phyloP scores from a whole-genome alignment of 1,140 invertebrate genomes.

The Musca vetustissima region DNA sequence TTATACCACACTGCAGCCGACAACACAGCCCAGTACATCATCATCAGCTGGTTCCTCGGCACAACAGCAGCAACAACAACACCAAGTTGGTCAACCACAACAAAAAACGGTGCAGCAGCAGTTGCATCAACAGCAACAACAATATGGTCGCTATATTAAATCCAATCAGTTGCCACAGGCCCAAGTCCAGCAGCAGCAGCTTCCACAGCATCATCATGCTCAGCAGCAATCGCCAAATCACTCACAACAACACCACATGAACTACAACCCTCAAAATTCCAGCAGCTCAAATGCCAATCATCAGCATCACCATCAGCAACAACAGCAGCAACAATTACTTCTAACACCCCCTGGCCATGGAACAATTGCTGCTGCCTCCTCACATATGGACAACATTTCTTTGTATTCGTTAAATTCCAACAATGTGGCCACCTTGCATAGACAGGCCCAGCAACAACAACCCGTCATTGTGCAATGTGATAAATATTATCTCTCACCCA shows the following conservation, averaged over 20 bases:
- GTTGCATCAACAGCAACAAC: slow-evolving; percentile 26
- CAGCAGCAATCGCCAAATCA: slow-evolving; percentile 8
- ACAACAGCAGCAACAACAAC: slow-evolving; percentile 40
- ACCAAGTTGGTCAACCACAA: slow-evolving; percentile 33
- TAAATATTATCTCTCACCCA: slow-evolving; percentile 51
- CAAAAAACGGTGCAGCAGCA: slow-evolving; percentile 33
- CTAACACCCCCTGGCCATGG: neutral
- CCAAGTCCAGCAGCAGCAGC: neutral
- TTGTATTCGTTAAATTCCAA: slow-evolving; percentile 52
- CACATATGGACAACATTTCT: slow-evolving; percentile 38
- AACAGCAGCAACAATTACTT: slow-evolving; percentile 7
- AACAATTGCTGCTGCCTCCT: too few species aligned
- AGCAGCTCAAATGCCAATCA: neutral
- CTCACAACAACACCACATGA: too few species aligned
- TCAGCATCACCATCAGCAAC: too few species aligned
- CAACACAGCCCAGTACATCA: slow-evolving; percentile 31
- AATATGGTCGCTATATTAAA: slow-evolving; percentile 19
- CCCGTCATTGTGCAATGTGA: slow-evolving; percentile 51
- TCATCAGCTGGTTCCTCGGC: slow-evolving; percentile 30
- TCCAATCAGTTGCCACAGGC: slow-evolving; percentile 1
- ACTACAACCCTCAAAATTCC: too few species aligned
- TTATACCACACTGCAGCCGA: slow-evolving; percentile 13
- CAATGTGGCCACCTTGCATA: slow-evolving; percentile 45
- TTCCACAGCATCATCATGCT: neutral
- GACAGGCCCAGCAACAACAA: slow-evolving; percentile 44